Base-by-base conservation (phyloP, 2,113 vertebrate genomes). In the Burhinus bistriatus region DNA sequence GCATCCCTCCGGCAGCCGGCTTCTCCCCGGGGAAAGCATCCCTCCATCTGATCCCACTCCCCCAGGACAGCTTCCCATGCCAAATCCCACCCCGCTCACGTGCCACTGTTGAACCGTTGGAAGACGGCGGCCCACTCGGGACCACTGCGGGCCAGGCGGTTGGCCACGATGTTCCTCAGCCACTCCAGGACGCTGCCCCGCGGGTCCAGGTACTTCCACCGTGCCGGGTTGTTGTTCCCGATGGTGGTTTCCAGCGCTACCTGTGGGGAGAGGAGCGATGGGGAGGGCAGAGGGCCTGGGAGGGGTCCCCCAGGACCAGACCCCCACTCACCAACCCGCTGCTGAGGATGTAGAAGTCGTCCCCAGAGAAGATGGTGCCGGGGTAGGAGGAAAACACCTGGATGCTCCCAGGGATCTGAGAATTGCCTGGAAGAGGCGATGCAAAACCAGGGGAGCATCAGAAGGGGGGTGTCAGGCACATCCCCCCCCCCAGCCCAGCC, bases 291-390 rank as follows among this genome's bases (percentile, higher is more conserved):
- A 2, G 61, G 36, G 59, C 7, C 7, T 15, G 16, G 15, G 61
- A 27, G 61, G 34, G 58, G 34, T n/a, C 27, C 36, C 36, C 18
- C 21, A 22, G 34, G 34, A 38, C 26, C n/a, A 19, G 36, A 32
- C 38, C 9, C 18, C n/a, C 40, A 98, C 98, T 99, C 95, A 99
- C 99, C 99, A 99, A 96, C n/a, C 99, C 98, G 2, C 98, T 99
- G 95, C 99, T 98, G 55, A 99, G 97, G 86, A 99, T 98, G 93
- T 99, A 99, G 98, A 99, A 99, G 96, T 99, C 99, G 54, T 99
- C 99, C 7, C 98, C 98, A 4, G 99, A 99, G 95, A 99, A 99
- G 87, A 99, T 99, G 34, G 98, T 97, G 71, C 99, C 99, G 0
- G 99, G 99, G 65, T 99, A 99, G 47, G 99, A 99, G 0, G 99